Evolutionary conservation across 92 coral and sea anemone genomes (phyloP), one percentile per base, ranked within the genome.

Genomic region (Chrysogorgia sp.): DNA sequence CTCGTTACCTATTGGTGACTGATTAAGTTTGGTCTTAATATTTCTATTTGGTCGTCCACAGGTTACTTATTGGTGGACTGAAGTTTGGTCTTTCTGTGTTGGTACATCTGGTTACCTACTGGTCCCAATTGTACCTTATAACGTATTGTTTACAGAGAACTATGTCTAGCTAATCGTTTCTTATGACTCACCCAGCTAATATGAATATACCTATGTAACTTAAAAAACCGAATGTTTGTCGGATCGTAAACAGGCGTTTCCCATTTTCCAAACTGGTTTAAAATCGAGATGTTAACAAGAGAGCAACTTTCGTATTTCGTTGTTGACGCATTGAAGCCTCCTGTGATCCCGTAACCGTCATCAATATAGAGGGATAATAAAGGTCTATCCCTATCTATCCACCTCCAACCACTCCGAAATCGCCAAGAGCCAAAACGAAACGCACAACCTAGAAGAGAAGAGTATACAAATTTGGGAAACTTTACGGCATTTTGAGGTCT

Each of bases 401-500:
- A 72, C 0, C 3, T 37, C 79, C 79, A 72, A 1, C 79, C 65
- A 10, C 14, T 26, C 23, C 25, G 21, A 21, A 30, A n/a, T n/a
- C 53, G 63, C 79, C 79, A 55, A 19, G 79, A 72, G 12, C 79
- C 79, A 34, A 72, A 72, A n/a, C 79, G 79, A 56, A 72, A 56
- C n/a, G 22, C 50, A 35, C 79, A 53, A 72, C 52, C 79, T 72
- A 23, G 63, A 57, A 6, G 32, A 29, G 9, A 23, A 57, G 10
- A 3, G 3, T 7, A 29, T 23, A 2, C 10, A 15, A 2, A 23
- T 3, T 57, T 23, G 34, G 13, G 30, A 57, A 23, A 57, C 10
- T 14, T 23, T 52, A 5, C 17, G 17, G 50, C 6, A 23, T 52
- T 52, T 17, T 52, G 4, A 23, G 6, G 26, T 52, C 21, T 4